These are phyloP conservation scores for Toxonevra muliebris DNA, from an alignment of 2,888 invertebrate species.

Conservation along the genomic window DNA sequence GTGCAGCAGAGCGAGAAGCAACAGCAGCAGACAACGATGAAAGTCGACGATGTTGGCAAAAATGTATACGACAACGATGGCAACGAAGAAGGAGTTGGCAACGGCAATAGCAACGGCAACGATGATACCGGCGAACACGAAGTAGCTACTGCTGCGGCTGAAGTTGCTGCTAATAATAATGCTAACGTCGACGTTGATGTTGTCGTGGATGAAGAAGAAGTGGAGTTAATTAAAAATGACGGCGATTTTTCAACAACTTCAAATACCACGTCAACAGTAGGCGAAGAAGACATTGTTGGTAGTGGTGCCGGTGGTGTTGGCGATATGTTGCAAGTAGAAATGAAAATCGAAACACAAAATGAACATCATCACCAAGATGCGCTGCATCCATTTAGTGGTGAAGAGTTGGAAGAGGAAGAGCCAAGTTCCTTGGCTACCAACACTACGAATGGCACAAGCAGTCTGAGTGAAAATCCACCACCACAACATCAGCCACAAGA, in stretches of 20 bases:
- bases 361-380: conserved; percentile 4
- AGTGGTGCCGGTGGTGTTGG: conserved; percentile 15
- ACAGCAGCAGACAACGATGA: conserved; percentile 43
- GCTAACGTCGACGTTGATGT: conserved; percentile 22
- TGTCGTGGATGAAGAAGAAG: conserved; percentile 46
- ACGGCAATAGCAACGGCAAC: conserved; percentile 28
- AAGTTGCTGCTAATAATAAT: not conserved
- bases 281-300: conserved; percentile 30
- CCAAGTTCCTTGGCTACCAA: conserved; percentile 56
- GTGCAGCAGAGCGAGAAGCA: conserved; percentile 68
- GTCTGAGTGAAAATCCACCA: conserved; percentile 52
- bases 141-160: conserved; percentile 8
- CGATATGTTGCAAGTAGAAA: conserved; percentile 34
- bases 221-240: conserved; percentile 55
- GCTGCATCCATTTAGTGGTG: conserved; percentile 14
- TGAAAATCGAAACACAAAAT: conserved; percentile 37
- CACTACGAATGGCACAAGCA: conserved; percentile 57
- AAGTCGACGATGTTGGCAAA: conserved; percentile 43
- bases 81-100: conserved; percentile 39
- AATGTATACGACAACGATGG: conserved; percentile 36
- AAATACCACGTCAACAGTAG: conserved; percentile 48
- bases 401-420: conserved; percentile 51
- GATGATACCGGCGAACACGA: conserved; percentile 32
- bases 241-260: conserved; percentile 57
- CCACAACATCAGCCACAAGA: conserved; percentile 23